phyloP scores from a whole-genome alignment of 2,113 vertebrate genomes.

The Urocitellus parryii region DNA sequence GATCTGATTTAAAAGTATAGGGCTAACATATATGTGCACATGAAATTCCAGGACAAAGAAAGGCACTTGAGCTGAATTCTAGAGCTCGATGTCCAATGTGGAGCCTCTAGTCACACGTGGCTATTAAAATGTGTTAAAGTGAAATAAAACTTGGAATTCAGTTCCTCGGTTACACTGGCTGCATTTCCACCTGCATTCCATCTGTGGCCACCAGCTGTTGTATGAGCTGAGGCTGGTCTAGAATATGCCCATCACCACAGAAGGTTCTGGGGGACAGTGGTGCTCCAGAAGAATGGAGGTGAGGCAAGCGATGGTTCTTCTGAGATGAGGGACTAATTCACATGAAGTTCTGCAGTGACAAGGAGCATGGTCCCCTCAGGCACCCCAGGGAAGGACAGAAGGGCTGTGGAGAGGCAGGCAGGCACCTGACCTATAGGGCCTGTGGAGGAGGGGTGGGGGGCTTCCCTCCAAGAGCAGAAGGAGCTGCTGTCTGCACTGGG shows the following conservation, averaged over 20 bases:
- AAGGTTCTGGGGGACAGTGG: neutral
- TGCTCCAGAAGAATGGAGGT: neutral
- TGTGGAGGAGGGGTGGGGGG: neutral
- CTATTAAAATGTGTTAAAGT: neutral
- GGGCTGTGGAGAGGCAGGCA: neutral
- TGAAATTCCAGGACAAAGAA: neutral
- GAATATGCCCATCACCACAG: neutral
- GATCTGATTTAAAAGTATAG: neutral
- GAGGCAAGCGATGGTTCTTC: neutral
- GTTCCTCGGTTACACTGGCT: rapidly evolving
- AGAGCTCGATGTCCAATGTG: rapidly evolving
- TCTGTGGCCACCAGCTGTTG: neutral
- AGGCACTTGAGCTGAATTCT: neutral
- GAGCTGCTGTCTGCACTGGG: rapidly evolving
- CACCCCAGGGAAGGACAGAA: rapidly evolving
- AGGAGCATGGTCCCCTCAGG: neutral
- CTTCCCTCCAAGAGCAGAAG: neutral
- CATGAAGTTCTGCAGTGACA: neutral
- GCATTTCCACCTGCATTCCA: neutral
- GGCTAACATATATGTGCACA: rapidly evolving
- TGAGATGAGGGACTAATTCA: neutral
- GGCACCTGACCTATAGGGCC: neutral
- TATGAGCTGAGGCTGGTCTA: neutral
- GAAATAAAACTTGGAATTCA: neutral
- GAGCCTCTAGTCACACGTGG: neutral